Percentiles rank a stretch among this genome's conserved stretches.
Evolutionary conservation across 2,888 invertebrate genomes (phyloP).

Genomic region (Neria commutata): DNA sequence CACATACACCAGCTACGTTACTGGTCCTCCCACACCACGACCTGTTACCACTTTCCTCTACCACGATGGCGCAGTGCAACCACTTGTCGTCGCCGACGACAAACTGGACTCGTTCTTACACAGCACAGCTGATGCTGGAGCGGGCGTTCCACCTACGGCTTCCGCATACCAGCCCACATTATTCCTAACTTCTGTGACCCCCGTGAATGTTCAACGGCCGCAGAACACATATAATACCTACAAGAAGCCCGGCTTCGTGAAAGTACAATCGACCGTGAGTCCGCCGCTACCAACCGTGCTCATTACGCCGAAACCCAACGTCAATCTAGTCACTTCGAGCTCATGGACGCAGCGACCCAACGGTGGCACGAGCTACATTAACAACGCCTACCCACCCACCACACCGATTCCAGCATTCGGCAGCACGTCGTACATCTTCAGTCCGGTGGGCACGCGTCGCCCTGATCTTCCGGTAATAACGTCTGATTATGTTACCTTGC

Average conservation of each 20-base stretch:
- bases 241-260: slow-evolving; percentile 55
- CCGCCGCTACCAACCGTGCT: slow-evolving; percentile 71
- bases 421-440: slow-evolving; percentile 62
- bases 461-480: slow-evolving; percentile 40
- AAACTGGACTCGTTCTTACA: slow-evolving; percentile 54
- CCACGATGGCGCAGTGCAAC: slow-evolving; percentile 46
- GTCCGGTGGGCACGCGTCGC: slow-evolving; percentile 48
- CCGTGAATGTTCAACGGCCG: slow-evolving; percentile 56
- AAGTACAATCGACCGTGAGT: slow-evolving; percentile 61
- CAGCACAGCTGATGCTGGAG: slow-evolving; percentile 47
- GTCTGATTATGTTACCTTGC: slow-evolving; percentile 38
- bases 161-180: slow-evolving; percentile 39
- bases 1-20: slow-evolving; percentile 63
- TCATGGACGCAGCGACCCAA: slow-evolving; percentile 38
- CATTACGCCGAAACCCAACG: slow-evolving; percentile 73
- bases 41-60: slow-evolving; percentile 59
- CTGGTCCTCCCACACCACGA: slow-evolving; percentile 64
- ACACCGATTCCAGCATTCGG: slow-evolving; percentile 29
- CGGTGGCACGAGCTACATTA: slow-evolving; percentile 26
- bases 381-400: slow-evolving; percentile 40
- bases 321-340: slow-evolving; percentile 46
- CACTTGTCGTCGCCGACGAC: slow-evolving; percentile 50
- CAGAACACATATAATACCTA: slow-evolving; percentile 39
- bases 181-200: slow-evolving; percentile 47
- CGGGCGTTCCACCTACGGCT: slow-evolving; percentile 35